Conservation (phyloP, 1,140 invertebrate genomes). For the Atta texana region DNA sequence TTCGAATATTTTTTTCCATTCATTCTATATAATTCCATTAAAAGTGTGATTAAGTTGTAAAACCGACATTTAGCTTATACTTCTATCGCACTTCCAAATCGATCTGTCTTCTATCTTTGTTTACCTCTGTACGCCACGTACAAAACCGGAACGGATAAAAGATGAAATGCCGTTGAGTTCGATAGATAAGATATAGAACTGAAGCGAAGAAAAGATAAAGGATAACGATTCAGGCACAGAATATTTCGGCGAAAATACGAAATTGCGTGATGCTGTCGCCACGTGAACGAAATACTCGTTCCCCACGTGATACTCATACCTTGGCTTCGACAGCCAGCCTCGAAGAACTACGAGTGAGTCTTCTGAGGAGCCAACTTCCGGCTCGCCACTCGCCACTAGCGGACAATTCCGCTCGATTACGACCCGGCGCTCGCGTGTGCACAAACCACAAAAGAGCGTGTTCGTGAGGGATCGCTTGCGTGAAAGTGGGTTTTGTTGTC, state of each 20-base stretch:
- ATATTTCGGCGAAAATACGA: constrained; percentile 72
- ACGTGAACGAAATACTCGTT: constrained; percentile 77
- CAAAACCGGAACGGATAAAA: neutral
- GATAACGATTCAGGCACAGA: neutral
- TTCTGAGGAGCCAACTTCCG: constrained; percentile 15
- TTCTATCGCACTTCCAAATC: neutral
- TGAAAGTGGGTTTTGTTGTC: constrained; percentile 44
- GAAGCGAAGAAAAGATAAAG: neutral
- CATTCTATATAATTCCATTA: neutral
- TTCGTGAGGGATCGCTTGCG: neutral
- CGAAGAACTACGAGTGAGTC: constrained; percentile 53
- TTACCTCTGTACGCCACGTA: neutral
- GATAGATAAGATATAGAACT: constrained; percentile 6
- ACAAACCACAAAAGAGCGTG: constrained; percentile 30
- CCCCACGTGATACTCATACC: constrained; percentile 74
- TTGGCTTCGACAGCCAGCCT: constrained; percentile 28
- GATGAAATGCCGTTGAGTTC: neutral
- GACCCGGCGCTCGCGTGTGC: constrained; percentile 6
- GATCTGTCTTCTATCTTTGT: neutral
- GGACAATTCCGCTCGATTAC: constrained; percentile 66
- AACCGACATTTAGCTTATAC: neutral
- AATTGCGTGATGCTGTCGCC: constrained; percentile 76
- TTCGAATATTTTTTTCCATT: too few relatives aligned
- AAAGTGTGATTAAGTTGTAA: neutral
- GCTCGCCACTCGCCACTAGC: constrained; percentile 47